Conservation (phyloP, 2,888 invertebrate species). For the Conus canariensis region DNA sequence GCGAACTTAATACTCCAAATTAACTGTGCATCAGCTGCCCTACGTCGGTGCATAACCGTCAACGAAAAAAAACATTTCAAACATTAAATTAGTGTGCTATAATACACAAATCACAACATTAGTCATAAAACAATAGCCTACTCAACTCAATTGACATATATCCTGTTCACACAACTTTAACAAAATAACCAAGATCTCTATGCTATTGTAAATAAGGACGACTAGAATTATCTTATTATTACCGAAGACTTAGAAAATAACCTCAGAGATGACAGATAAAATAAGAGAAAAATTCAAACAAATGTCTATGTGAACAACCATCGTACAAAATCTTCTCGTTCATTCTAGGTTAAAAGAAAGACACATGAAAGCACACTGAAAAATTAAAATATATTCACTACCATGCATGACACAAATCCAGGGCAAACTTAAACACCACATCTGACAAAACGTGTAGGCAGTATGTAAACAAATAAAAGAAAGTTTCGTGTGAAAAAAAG, state of each 20-base stretch:
- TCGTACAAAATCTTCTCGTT: no score
- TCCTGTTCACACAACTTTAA: no score
- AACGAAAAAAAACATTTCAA: background rate
- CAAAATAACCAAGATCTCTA: no score
- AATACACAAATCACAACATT: background rate
- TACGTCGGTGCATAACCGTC: background rate
- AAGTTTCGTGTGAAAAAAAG: background rate
- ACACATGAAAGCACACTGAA: background rate
- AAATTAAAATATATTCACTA: background rate
- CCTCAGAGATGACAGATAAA: no score
- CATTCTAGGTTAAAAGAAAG: no score
- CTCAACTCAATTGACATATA: no score
- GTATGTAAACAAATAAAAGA: background rate
- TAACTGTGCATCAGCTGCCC: background rate
- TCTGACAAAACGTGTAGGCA: background rate
- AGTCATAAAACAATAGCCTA: no score
- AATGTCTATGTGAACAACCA: no score
- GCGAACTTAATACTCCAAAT: background rate
- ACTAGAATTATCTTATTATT: no score
- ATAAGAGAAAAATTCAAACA: no score
- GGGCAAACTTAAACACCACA: background rate
- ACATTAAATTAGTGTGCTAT: background rate
- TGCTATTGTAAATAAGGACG: no score
- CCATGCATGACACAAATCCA: background rate
- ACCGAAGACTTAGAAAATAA: no score